Conservation (phyloP, 2,797 vertebrate genomes). For the Sitta carolinensis region DNA sequence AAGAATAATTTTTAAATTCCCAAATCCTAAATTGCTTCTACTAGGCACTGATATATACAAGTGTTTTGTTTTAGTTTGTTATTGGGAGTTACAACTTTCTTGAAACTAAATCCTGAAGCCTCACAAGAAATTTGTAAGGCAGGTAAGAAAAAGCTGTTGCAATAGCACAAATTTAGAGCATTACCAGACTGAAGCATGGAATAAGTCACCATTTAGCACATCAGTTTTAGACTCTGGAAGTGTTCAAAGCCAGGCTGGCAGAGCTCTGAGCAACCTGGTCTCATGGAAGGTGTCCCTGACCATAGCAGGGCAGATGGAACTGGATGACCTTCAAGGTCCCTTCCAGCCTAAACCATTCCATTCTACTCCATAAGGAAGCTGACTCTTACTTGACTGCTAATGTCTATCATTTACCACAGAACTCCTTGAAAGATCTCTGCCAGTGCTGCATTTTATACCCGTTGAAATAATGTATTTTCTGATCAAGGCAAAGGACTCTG, state of each 20-base stretch:
- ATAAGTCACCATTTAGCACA: not conserved
- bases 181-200: not conserved
- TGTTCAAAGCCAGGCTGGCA: not conserved
- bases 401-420: not conserved
- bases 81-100: not conserved
- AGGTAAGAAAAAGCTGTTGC: not conserved
- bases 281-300: not conserved
- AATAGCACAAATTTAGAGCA: not conserved
- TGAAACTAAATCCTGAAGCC: not conserved
- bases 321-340: not conserved
- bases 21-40: not conserved
- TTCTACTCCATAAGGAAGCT: not conserved
- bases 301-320: not conserved
- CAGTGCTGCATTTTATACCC: slow-evolving; percentile 11
- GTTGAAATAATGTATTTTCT: slow-evolving; percentile 45
- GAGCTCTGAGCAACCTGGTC: not conserved
- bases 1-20: not conserved
- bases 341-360: not conserved
- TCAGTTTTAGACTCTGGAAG: not conserved
- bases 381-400: not conserved
- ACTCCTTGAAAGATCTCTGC: not conserved
- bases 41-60: not conserved
- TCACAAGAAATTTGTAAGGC: not conserved
- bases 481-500: slow-evolving; percentile 33
- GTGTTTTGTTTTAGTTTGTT: not conserved